Conservation (phyloP, 2,888 invertebrate species). For the Ectobius pallidus region DNA sequence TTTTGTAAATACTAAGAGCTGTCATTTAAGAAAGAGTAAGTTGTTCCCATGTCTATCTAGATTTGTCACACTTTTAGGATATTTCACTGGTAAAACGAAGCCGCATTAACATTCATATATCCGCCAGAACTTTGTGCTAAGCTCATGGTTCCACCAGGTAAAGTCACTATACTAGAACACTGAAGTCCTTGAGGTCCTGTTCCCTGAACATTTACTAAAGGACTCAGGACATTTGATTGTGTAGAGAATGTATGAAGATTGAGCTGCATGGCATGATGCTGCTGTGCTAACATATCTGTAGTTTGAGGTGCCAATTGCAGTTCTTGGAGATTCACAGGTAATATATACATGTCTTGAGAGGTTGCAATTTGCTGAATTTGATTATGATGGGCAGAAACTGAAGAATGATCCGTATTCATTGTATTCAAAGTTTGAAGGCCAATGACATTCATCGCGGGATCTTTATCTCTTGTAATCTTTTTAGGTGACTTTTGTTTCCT, state of each 20-base stretch:
- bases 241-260: conserved; percentile 37
- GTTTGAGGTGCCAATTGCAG: conserved; percentile 23
- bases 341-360: conserved; percentile 35
- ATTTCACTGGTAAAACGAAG: conserved; percentile 36
- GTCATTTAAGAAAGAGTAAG: no score
- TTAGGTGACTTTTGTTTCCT: conserved; percentile 39
- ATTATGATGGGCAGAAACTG: background rate
- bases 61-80: background rate
- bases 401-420: conserved; percentile 8
- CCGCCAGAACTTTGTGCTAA: conserved; percentile 33
- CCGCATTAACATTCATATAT: conserved; percentile 35
- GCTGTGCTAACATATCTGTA: conserved; percentile 30
- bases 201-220: conserved; percentile 29
- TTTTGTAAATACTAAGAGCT: background rate
- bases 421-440: background rate
- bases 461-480: conserved; percentile 35
- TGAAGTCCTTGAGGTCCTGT: conserved; percentile 15
- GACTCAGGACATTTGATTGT: conserved; percentile 31
- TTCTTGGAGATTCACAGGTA: conserved; percentile 35
- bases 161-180: conserved; percentile 32
- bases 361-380: conserved; percentile 7
- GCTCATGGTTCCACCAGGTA: conserved; percentile 33
- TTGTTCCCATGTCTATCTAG: background rate
- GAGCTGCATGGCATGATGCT: conserved; percentile 39
- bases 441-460: conserved; percentile 19